Percentiles rank a stretch among this genome's conserved stretches.
Evolutionary conservation across 30 jellyfish, hydroid and myxozoan genomes (phyloP).

Genomic region (Clytia hemisphaerica): DNA sequence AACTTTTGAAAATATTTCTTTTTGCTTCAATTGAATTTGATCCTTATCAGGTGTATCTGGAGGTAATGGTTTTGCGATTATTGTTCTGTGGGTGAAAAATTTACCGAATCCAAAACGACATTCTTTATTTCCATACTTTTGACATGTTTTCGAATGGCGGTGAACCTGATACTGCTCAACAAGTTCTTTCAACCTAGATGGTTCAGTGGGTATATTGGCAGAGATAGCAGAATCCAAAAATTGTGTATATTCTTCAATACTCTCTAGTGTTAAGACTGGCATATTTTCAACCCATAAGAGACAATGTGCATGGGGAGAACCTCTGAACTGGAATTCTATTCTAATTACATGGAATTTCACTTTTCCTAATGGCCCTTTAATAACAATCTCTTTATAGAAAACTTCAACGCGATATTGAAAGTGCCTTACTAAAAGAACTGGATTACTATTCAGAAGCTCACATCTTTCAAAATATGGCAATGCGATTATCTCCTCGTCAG

Average conservation of each 20-base stretch:
- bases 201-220: constrained; percentile 19
- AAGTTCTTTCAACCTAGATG: background rate
- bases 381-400: constrained; percentile 18
- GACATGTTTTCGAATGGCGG: constrained; percentile 18
- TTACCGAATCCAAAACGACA: constrained; percentile 6
- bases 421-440: constrained; percentile 38
- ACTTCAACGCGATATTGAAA: constrained; percentile 35
- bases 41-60: background rate
- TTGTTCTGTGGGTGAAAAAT: background rate
- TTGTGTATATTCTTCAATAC: background rate
- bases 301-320: constrained; percentile 2
- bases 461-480: constrained; percentile 19
- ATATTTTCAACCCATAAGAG: background rate
- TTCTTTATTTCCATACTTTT: constrained; percentile 5
- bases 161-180: constrained; percentile 18
- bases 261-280: background rate
- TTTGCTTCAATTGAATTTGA: too few relatives aligned
- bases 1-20: too few relatives aligned
- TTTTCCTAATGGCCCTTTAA: constrained; percentile 7
- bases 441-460: constrained; percentile 16
- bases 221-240: background rate
- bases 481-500: constrained; percentile 4
- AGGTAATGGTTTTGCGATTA: background rate
- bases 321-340: constrained; percentile 16
- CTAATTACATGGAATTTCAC: constrained; percentile 3